Conservation (phyloP, 1,140 invertebrate genomes). For the Achatina immaculata region DNA sequence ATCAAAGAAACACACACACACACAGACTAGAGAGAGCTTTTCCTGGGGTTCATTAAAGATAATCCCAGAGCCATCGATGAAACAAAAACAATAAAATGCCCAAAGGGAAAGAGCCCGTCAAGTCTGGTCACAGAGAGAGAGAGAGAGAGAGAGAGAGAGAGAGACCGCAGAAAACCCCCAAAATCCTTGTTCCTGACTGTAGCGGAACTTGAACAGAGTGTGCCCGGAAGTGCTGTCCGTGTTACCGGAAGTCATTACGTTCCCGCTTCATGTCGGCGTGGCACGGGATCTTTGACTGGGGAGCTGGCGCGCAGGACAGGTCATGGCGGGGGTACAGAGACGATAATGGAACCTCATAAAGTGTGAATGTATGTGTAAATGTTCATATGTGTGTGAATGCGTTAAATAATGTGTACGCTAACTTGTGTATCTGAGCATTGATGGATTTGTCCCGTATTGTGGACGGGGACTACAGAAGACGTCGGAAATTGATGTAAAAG, state of each 20-base stretch:
- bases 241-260: conserved; percentile 29
- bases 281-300: conserved; percentile 14
- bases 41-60: too few species aligned
- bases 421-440: background rate
- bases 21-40: too few species aligned
- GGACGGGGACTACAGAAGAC: background rate
- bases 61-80: too few species aligned
- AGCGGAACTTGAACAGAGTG: background rate
- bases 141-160: background rate
- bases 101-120: background rate
- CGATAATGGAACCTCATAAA: background rate
- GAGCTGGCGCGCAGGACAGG: background rate
- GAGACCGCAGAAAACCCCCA: background rate
- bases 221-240: conserved; percentile 8
- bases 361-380: conserved; percentile 9
- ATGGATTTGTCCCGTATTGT: background rate
- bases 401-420: background rate
- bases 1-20: too few species aligned
- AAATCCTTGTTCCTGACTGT: background rate
- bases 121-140: background rate
- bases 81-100: too few species aligned
- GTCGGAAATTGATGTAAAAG: background rate
- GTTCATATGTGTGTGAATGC: background rate
- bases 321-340: background rate
- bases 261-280: conserved; percentile 4